Evolutionary conservation across 2,113 vertebrate genomes (phyloP), one percentile per base, ranked within the genome.

Genomic region (Stigmatopora argus): DNA sequence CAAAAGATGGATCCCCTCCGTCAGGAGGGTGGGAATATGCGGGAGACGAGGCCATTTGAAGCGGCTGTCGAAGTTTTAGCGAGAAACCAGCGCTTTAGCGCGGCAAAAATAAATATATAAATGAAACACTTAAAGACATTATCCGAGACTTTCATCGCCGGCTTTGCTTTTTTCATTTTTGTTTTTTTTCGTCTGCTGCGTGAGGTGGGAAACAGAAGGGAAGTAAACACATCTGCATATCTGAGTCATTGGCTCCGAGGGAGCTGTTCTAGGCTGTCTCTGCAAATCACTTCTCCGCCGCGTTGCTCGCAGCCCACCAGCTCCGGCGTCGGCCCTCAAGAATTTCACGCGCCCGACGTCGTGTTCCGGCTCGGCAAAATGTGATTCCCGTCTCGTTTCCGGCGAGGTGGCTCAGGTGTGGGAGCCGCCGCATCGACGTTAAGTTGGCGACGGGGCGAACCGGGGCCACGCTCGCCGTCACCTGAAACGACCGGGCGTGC

Each of bases 141-240:
- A 87, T 85, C 79, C 74, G 71, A 64, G 77, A 66, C 79, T 86
- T 88, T 88, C 78, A 82, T 87, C 77, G 76, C 71, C 26, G 2
- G 26, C 71, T 62, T 26, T 75, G 77, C 73, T 76, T 81, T 80
- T 80, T 85, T 31, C 26, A 31, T 31, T 31, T 31, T 31, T 31
- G 3, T 31, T 31, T 31, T 31, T 31, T 31, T 31, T 31, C 26
- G 76, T 86, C 79, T 66, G 78, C 80, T 73, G 85, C 79, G 70
- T 81, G 81, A 85, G 79, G 78, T 83, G 78, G 82, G 79, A 83
- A 86, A 82, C 75, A 73, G 78, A 84, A 80, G 84, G 80, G 81
- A 84, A 87, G 86, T 81, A 89, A 86, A 89, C 86, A 89, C 84
- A 89, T 89, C 86, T 89, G 89, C 85, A 86, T 86, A 87, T 88